A percentile compares a stretch with the other conserved stretches of the same genome.
phyloP scores from a whole-genome alignment of 2,797 vertebrate genomes.

The Hylomyscus alleni region DNA sequence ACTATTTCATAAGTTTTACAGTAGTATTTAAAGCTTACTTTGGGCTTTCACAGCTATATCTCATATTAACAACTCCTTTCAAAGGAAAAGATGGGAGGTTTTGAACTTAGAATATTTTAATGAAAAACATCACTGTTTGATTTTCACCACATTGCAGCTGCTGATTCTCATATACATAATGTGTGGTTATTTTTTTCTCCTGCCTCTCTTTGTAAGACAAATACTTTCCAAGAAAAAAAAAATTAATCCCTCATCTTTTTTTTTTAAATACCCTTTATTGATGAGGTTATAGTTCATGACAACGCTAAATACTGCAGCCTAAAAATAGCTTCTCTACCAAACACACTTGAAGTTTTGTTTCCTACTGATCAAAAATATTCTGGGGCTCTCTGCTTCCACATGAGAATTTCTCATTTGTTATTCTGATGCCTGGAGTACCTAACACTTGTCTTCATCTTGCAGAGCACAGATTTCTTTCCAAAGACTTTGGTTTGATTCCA shows the following conservation, averaged over 20 bases:
- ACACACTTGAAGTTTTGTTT: slow-evolving; percentile 11
- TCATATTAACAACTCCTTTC: slow-evolving; percentile 63
- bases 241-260: not conserved
- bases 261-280: not conserved
- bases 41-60: slow-evolving; percentile 14
- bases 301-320: not conserved
- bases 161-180: slow-evolving; percentile 78
- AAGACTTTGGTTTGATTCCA: not conserved
- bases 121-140: slow-evolving; percentile 76
- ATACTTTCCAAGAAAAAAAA: slow-evolving; percentile 67
- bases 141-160: slow-evolving; percentile 68
- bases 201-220: slow-evolving; percentile 70
- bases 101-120: slow-evolving; percentile 80
- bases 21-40: slow-evolving; percentile 61
- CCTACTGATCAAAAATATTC: not conserved
- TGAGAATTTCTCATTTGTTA: not conserved
- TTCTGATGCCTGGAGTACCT: not conserved
- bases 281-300: slow-evolving; percentile 53
- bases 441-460: not conserved
- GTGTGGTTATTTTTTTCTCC: slow-evolving; percentile 74
- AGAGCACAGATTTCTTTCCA: not conserved
- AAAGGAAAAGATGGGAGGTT: slow-evolving; percentile 64
- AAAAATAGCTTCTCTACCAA: not conserved
- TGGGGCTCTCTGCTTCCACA: not conserved
- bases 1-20: slow-evolving; percentile 59